These are phyloP conservation scores for Melierax canorus DNA, from an alignment of 2,113 vertebrate species.

Conservation along the genomic window DNA sequence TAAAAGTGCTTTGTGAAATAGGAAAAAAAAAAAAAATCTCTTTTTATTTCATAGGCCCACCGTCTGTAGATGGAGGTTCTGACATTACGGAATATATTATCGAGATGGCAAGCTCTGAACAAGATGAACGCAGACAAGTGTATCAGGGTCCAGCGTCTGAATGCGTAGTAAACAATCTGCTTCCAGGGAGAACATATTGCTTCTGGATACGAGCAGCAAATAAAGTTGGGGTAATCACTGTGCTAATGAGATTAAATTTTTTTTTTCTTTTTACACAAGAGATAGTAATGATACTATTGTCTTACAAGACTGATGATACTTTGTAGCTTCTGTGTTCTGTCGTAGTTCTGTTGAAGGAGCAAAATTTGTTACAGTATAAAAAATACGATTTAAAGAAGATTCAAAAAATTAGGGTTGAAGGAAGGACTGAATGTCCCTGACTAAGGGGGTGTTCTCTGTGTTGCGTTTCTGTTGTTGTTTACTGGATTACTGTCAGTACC, in stretches of 20 bases:
- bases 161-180: slow-evolving; percentile 60
- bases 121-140: slow-evolving; percentile 37
- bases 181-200: slow-evolving; percentile 69
- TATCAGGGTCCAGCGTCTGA: slow-evolving; percentile 64
- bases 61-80: slow-evolving; percentile 60
- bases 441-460: background rate
- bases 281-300: rapidly evolving
- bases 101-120: slow-evolving; percentile 61
- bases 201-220: slow-evolving; percentile 76
- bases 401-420: background rate
- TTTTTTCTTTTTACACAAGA: no score
- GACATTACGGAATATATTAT: slow-evolving; percentile 58
- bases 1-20: background rate
- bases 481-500: background rate
- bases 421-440: background rate
- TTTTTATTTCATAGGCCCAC: slow-evolving; percentile 58
- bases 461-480: background rate
- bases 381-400: background rate
- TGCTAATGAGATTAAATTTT: rapidly evolving
- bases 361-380: background rate
- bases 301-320: background rate
- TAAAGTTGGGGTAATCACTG: slow-evolving; percentile 61
- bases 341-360: background rate
- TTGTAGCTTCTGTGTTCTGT: background rate
- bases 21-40: no score